phyloP scores from a whole-genome alignment of 2,113 vertebrate genomes.

The Colossoma macropomum region DNA sequence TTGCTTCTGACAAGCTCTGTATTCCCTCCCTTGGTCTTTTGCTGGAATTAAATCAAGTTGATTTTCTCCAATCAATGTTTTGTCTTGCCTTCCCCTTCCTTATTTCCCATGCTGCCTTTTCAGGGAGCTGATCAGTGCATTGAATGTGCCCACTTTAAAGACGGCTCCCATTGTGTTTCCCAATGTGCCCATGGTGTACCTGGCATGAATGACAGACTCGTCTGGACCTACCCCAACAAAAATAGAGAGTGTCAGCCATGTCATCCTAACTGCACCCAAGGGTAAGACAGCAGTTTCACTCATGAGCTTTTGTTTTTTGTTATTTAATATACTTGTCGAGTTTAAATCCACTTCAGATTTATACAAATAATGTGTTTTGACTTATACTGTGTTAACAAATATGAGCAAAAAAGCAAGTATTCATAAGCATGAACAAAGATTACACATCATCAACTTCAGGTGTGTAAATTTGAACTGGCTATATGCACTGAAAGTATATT shows the following conservation, averaged over 20 bases:
- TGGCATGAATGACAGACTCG: conserved; percentile 78
- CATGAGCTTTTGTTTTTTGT: too few species aligned
- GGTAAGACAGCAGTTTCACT: conserved; percentile 77
- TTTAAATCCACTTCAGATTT: too few species aligned
- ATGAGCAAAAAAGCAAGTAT: too few species aligned
- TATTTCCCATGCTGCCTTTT: not conserved
- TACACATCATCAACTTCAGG: too few species aligned
- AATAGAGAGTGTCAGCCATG: conserved; percentile 81
- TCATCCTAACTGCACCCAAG: conserved; percentile 86
- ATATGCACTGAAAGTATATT: too few species aligned
- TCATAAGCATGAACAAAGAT: too few species aligned
- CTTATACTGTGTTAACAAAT: too few species aligned
- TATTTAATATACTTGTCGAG: too few species aligned
- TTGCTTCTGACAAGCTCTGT: not conserved
- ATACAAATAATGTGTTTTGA: too few species aligned
- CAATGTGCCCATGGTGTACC: conserved; percentile 81
- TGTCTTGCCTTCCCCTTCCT: not conserved
- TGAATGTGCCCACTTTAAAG: conserved; percentile 83
- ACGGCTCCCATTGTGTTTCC: conserved; percentile 86
- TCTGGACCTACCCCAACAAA: conserved; percentile 86
- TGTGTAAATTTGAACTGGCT: too few species aligned
- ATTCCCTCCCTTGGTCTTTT: too few species aligned
- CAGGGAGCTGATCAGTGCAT: conserved; percentile 86
- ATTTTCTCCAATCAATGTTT: not conserved
- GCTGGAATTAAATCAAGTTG: not conserved